Conservation (phyloP, 1,140 invertebrate genomes). For the Eriosoma lanigerum region DNA sequence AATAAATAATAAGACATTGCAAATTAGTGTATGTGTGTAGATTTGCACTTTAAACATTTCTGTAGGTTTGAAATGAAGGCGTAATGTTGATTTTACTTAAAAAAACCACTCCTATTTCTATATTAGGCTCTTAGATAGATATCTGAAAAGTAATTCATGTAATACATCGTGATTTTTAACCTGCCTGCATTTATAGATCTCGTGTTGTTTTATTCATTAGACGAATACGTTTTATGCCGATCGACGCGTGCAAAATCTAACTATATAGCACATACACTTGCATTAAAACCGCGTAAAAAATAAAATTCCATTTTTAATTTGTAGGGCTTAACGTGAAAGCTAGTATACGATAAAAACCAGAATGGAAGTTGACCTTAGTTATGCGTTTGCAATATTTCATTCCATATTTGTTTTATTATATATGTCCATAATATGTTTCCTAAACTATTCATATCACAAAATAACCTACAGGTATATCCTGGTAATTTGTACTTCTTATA, state of each 20-base stretch:
- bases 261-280: neutral
- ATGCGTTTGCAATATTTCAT: slow-evolving; percentile 13
- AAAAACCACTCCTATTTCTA: slow-evolving; percentile 45
- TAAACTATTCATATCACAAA: neutral
- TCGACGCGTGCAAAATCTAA: slow-evolving; percentile 14
- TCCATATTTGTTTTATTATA: slow-evolving; percentile 40
- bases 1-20: neutral
- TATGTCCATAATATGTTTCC: slow-evolving; percentile 9
- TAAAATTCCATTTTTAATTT: slow-evolving; percentile 29
- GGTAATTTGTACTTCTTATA: slow-evolving; percentile 25
- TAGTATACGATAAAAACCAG: neutral
- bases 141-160: slow-evolving; percentile 43
- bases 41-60: slow-evolving; percentile 27
- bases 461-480: neutral
- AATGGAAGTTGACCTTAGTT: slow-evolving; percentile 41
- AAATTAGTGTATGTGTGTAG: neutral
- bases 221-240: neutral
- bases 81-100: slow-evolving; percentile 45
- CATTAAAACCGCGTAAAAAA: neutral
- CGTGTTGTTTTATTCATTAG: slow-evolving; percentile 46
- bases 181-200: slow-evolving; percentile 30
- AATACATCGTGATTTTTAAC: slow-evolving; percentile 26
- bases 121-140: slow-evolving; percentile 39
- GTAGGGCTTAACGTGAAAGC: slow-evolving; percentile 18
- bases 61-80: slow-evolving; percentile 48